Conservation (phyloP, 2,797 vertebrate species). For the Pseudotriccus pelzelni region DNA sequence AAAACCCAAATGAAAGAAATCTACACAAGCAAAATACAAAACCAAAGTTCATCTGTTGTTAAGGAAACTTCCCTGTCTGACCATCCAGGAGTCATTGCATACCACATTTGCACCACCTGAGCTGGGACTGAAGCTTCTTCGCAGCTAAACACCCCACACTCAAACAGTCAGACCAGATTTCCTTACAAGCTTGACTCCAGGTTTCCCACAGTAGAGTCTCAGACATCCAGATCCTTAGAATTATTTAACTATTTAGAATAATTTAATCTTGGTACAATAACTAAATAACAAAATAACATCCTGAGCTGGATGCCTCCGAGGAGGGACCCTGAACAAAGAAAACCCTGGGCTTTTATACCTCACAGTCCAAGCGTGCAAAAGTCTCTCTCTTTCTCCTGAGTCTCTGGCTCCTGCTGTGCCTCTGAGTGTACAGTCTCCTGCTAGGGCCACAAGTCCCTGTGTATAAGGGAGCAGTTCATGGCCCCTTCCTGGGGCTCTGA, state of each 20-base stretch:
- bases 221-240: neutral
- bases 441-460: neutral
- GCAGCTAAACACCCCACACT: neutral
- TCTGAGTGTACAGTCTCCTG: neutral
- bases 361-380: neutral
- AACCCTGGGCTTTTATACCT: neutral
- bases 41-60: neutral
- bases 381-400: neutral
- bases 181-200: neutral
- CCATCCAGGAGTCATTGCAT: neutral
- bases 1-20: fast-evolving
- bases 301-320: neutral
- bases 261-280: neutral
- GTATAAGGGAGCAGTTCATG: neutral
- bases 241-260: neutral
- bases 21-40: neutral
- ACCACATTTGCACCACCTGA: neutral
- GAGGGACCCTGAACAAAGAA: neutral
- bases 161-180: neutral
- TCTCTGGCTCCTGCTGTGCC: neutral
- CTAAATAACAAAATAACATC: neutral
- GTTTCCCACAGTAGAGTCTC: neutral
- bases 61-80: neutral
- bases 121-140: neutral
- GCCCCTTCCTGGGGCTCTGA: neutral